Conservation (phyloP, 2,888 invertebrate species). For the Chymomyza amoena region DNA sequence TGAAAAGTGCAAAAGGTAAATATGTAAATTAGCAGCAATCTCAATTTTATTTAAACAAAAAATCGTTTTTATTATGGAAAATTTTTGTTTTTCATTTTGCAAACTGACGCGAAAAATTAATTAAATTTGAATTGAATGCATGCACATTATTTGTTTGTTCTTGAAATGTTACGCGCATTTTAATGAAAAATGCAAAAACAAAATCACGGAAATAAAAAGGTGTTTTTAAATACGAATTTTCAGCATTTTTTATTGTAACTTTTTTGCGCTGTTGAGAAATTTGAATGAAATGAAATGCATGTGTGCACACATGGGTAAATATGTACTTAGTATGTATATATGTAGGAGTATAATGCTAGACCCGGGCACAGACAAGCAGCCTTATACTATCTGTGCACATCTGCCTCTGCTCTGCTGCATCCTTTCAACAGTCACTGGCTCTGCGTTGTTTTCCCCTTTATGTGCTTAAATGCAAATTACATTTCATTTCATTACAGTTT, state of each 20-base stretch:
- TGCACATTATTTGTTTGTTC: not conserved
- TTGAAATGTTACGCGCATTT: not conserved
- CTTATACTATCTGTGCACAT: not conserved
- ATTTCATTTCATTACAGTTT: slow-evolving; percentile 66
- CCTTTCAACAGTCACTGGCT: not conserved
- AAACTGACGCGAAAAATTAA: not conserved
- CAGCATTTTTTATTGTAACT: slow-evolving; percentile 52
- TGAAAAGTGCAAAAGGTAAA: no score
- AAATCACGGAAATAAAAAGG: not conserved
- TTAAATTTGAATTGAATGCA: not conserved
- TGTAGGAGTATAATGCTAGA: not conserved
- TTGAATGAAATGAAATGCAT: slow-evolving; percentile 66
- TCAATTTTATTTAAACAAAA: not conserved
- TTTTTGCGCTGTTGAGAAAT: slow-evolving; percentile 29
- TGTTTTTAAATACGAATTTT: not conserved
- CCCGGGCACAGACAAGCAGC: not conserved
- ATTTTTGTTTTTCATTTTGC: not conserved
- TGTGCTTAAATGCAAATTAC: slow-evolving; percentile 70
- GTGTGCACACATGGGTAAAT: slow-evolving; percentile 35
- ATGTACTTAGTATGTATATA: not conserved
- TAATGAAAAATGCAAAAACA: not conserved
- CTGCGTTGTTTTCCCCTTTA: not conserved
- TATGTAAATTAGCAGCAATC: not conserved
- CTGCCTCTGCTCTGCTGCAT: not conserved
- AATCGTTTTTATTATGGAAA: not conserved